Base-by-base conservation (phyloP, 53 echinoderm and acorn worm species). In the Holothuria scabra region DNA sequence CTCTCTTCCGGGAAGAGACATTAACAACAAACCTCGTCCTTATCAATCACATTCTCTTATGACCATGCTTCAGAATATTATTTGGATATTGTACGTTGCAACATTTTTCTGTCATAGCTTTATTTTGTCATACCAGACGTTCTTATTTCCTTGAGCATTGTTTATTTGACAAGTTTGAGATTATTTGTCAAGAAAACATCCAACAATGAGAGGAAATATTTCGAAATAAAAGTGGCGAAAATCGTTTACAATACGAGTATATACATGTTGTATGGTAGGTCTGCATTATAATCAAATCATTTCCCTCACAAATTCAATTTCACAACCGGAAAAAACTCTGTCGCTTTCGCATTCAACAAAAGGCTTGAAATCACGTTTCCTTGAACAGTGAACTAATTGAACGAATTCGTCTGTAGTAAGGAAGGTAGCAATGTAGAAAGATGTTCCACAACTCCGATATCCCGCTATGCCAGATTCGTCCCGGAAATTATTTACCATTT, bases 221-320 rank as follows among this genome's bases (percentile, higher is more conserved):
- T 69, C 34, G 22, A 69, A 34, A 69, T 24, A 44, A 24, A 13
- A 72, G 72, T 48, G 44, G 26, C 48, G 72, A 72, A 25, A 72
- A 72, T 25, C 72, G 46, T 72, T 72, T 44, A 72, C 72, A 72
- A 48, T 72, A 72, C 48, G 46, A n/a, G 72, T 44, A 6, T 35
- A 28, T 72, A 72, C 22, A 72, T 72, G 72, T 72, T 72, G 46
- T 38, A 12, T 72, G 65, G 72, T 48, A 32, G 24, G 72, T 23
- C 72, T 72, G 48, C 72, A 20, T 8, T 72, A 72, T 72, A 72
- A 72, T 72, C 72, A 72, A 72, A 72, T 72, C 72, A 72, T 32
- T 52, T 38, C 44, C 72, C 11, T 48, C 46, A 23, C n/a, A 72
- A 72, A 72, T 72, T 72, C 72, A 72, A 72, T 72, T 72, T 38